These are phyloP conservation scores for Lathronympha strigana DNA, from an alignment of 2,888 invertebrate genomes.

Conservation along the genomic window DNA sequence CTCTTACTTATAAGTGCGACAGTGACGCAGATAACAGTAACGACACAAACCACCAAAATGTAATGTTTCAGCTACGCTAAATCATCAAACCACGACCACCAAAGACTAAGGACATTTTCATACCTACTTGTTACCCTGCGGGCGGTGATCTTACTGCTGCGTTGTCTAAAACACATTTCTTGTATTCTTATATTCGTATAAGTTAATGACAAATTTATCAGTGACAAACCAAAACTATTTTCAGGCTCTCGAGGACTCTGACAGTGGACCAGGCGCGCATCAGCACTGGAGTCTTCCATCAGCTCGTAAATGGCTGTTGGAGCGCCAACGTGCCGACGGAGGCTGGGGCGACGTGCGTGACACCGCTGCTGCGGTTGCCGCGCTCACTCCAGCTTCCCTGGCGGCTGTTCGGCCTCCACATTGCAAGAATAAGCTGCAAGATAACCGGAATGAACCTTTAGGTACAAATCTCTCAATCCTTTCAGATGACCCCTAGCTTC, in stretches of 20 bases:
- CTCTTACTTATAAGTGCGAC: no score
- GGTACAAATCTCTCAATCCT: slow-evolving; percentile 71
- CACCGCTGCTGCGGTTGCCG: slow-evolving; percentile 92
- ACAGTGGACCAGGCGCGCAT: slow-evolving; percentile 82
- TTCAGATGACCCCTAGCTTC: no score
- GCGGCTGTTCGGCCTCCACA: slow-evolving; percentile 86
- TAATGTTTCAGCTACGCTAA: no score
- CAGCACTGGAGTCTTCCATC: slow-evolving; percentile 91
- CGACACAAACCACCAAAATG: no score
- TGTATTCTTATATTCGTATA: no score
- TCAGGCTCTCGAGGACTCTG: slow-evolving; percentile 91
- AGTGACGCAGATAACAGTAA: no score
- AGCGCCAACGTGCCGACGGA: slow-evolving; percentile 89
- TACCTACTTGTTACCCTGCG: no score
- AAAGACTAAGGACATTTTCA: no score
- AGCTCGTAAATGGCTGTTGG: slow-evolving; percentile 89
- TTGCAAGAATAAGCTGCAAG: slow-evolving; percentile 81
- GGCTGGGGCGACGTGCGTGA: slow-evolving; percentile 90
- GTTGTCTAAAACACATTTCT: no score
- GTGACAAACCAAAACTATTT: slow-evolving; percentile 32
- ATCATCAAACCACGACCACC: no score
- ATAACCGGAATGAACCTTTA: slow-evolving; percentile 77
- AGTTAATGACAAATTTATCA: no score
- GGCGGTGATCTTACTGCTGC: no score
- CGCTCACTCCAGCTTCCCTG: slow-evolving; percentile 88